These are phyloP conservation scores for Trigoniulus corallinus DNA, from an alignment of 1,140 invertebrate genomes.

Conservation along the genomic window DNA sequence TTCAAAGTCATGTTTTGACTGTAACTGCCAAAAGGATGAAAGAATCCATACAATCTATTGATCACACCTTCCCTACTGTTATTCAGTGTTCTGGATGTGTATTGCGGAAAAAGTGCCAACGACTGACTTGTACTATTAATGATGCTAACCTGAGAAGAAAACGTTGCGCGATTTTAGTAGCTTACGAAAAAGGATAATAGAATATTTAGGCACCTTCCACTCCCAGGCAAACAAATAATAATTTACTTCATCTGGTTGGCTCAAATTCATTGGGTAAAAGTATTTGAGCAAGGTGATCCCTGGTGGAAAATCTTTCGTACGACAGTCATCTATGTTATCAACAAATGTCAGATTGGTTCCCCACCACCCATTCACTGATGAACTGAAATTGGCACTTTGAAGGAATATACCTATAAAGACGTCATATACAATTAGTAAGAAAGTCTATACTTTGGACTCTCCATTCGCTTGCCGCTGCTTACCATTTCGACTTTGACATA, in stretches of 20 bases:
- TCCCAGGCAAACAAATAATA: conserved; percentile 8
- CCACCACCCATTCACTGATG: conserved; percentile 82
- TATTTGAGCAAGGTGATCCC: conserved; percentile 79
- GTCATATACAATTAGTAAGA: too few species aligned
- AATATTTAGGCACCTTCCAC: too few species aligned
- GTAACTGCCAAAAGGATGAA: conserved; percentile 42
- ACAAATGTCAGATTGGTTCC: conserved; percentile 59
- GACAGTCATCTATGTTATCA: conserved; percentile 50
- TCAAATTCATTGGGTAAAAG: conserved; percentile 62
- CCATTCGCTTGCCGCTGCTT: conserved; percentile 11
- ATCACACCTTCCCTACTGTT: too few species aligned
- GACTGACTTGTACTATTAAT: conserved; percentile 54
- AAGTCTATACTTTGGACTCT: too few species aligned
- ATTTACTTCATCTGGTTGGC: conserved; percentile 54
- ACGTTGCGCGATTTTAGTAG: too few species aligned
- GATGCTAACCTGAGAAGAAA: conserved; percentile 38
- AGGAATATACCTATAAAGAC: too few species aligned
- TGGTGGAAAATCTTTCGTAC: conserved; percentile 56
- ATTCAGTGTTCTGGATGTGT: conserved; percentile 25
- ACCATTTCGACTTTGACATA: conserved; percentile 72
- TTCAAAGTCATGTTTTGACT: conserved; percentile 1
- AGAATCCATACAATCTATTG: conserved; percentile 48
- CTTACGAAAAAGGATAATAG: too few species aligned
- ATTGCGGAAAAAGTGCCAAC: conserved; percentile 31
- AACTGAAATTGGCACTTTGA: too few species aligned